These are phyloP conservation scores for Sinonovacula constricta DNA, from an alignment of 1,140 invertebrate genomes.

Conservation along the genomic window DNA sequence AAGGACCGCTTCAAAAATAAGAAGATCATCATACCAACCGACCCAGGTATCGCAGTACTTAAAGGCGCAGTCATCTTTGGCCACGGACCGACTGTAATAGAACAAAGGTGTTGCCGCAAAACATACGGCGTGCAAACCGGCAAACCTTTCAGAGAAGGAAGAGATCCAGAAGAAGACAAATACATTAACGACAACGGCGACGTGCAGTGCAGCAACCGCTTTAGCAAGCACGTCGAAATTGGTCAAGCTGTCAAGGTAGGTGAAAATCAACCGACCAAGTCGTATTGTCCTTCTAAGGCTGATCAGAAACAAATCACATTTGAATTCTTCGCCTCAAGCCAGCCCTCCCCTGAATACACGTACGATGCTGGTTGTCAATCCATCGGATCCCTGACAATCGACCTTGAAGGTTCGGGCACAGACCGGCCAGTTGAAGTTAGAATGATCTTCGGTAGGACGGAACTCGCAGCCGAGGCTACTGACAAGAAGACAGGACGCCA, in stretches of 20 bases:
- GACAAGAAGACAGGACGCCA: slow-evolving; percentile 26
- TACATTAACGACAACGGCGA: slow-evolving; percentile 13
- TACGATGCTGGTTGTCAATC: slow-evolving; percentile 20
- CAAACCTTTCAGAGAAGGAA: slow-evolving; percentile 21
- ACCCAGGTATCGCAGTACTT: slow-evolving; percentile 46
- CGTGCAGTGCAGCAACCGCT: slow-evolving; percentile 28
- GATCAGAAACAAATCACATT: slow-evolving; percentile 8
- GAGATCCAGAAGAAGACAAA: slow-evolving; percentile 5
- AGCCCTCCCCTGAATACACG: slow-evolving; percentile 10
- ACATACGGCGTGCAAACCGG: slow-evolving; percentile 44
- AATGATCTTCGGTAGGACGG: slow-evolving; percentile 43
- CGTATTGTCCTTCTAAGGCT: slow-evolving; percentile 8
- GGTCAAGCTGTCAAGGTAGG: slow-evolving; percentile 25
- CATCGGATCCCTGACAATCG: slow-evolving; percentile 15
- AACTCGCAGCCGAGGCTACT: slow-evolving; percentile 14
- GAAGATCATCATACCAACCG: slow-evolving; percentile 47
- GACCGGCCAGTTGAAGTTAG: slow-evolving; percentile 1
- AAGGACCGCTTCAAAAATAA: slow-evolving; percentile 4
- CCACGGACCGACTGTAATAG: slow-evolving; percentile 36
- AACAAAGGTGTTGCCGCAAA: slow-evolving; percentile 5
- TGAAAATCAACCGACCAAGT: not conserved
- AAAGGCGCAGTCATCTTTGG: slow-evolving; percentile 58
- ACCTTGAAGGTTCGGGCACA: slow-evolving; percentile 18
- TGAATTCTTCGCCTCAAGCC: slow-evolving; percentile 15
- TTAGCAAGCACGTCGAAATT: slow-evolving; percentile 31